Evolutionary conservation across 2,113 vertebrate genomes (phyloP).

Genomic region (Bos indicus): DNA sequence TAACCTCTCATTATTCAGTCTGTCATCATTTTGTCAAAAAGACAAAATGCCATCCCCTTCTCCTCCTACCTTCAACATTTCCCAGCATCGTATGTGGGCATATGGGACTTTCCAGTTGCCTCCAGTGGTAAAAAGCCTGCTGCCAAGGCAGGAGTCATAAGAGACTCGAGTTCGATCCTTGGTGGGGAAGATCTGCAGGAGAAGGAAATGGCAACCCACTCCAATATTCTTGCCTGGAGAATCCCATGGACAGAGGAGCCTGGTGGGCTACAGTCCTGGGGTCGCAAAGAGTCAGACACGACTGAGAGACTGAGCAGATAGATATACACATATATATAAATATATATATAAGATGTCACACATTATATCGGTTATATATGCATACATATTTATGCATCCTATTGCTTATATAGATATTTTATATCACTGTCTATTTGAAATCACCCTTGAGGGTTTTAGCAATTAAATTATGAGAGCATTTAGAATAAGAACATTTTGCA

Average conservation of each 20-base stretch:
- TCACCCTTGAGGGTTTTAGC: neutral
- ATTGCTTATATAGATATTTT: neutral
- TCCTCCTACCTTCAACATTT: too few species aligned
- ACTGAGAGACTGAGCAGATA: too few species aligned
- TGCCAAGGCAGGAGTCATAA: too few species aligned
- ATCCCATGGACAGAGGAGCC: neutral
- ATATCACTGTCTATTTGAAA: neutral
- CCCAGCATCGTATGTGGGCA: neutral
- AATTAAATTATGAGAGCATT: neutral
- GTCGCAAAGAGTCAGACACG: fast-evolving
- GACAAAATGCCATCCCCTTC: too few species aligned
- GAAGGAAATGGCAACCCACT: too few species aligned
- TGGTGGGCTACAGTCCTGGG: too few species aligned
- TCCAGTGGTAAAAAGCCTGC: too few species aligned
- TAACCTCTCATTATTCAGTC: neutral
- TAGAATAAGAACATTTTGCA: neutral
- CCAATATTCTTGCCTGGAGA: neutral
- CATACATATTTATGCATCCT: too few species aligned
- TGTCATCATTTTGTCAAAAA: neutral
- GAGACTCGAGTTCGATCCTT: too few species aligned
- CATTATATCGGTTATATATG: neutral
- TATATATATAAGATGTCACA: too few species aligned
- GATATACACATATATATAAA: neutral
- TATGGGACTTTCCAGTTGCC: neutral
- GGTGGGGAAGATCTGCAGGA: too few species aligned